Evolutionary conservation across 1,140 invertebrate species (phyloP).

Genomic region (Bacillus rossius): DNA sequence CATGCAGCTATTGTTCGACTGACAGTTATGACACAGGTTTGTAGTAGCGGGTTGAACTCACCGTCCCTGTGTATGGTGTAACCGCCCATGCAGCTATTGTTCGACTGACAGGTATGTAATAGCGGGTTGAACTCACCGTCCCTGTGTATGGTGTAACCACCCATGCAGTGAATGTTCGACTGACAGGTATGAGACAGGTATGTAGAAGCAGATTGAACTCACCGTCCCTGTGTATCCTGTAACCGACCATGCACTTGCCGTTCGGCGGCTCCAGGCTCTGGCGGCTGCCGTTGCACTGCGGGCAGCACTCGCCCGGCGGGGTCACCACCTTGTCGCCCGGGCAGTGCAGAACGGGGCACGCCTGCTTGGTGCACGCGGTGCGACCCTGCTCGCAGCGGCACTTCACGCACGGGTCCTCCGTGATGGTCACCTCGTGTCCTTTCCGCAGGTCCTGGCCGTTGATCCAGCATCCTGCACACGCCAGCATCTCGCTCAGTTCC

Average conservation of each 20-base stretch:
- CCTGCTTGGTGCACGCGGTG: constrained; percentile 73
- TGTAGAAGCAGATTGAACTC: constrained; percentile 15
- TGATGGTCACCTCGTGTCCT: constrained; percentile 67
- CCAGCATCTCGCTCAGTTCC: too few species aligned
- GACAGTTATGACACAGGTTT: too few species aligned
- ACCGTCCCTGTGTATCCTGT: constrained; percentile 53
- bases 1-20: too few species aligned
- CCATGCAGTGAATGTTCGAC: constrained; percentile 36
- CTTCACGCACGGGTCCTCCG: constrained; percentile 80
- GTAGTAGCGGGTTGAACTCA: too few species aligned
- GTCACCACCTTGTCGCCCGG: constrained; percentile 56
- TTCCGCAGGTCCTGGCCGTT: constrained; percentile 59
- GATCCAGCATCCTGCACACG: constrained; percentile 57
- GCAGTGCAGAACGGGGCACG: constrained; percentile 80
- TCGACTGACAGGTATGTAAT: too few species aligned
- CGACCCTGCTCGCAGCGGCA: constrained; percentile 73
- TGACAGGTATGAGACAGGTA: too few species aligned
- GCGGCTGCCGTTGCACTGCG: constrained; percentile 62
- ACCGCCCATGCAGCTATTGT: too few species aligned
- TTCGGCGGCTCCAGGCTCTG: constrained; percentile 44
- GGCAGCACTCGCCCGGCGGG: constrained; percentile 74
- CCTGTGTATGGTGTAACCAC: constrained; percentile 58
- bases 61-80: too few species aligned
- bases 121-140: constrained; percentile 37
- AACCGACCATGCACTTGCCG: constrained; percentile 64